phyloP scores from a whole-genome alignment of 2,113 vertebrate species.

The Esox niger region DNA sequence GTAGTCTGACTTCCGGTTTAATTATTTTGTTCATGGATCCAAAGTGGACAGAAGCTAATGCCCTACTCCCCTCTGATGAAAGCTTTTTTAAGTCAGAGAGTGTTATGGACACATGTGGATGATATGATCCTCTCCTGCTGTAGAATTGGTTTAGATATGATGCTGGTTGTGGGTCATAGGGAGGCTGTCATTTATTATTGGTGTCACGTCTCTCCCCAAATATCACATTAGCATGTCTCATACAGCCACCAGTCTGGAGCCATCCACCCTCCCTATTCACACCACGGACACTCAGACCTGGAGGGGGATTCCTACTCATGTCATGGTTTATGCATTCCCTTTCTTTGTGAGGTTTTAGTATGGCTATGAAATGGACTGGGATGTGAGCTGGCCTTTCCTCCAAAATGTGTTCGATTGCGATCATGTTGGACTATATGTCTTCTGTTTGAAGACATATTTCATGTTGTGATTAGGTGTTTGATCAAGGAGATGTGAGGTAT shows the following conservation, averaged over 20 bases:
- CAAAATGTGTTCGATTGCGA: not conserved
- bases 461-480: too few relatives aligned
- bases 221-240: slow-evolving; percentile 72
- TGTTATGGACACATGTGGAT: slow-evolving; percentile 6
- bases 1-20: too few relatives aligned
- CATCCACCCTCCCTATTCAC: not conserved
- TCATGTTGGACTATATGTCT: not conserved
- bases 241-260: too few relatives aligned
- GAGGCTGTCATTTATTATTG: not conserved
- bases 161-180: slow-evolving; percentile 24
- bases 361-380: slow-evolving; percentile 18
- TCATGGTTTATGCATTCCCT: slow-evolving; percentile 54
- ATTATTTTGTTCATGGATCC: too few relatives aligned
- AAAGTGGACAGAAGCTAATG: too few relatives aligned
- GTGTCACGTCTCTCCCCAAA: slow-evolving; percentile 60
- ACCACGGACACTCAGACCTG: slow-evolving; percentile 27
- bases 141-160: slow-evolving; percentile 28
- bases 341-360: slow-evolving; percentile 20
- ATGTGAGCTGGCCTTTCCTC: not conserved
- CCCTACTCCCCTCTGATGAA: not conserved
- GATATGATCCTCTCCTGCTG: slow-evolving; percentile 14
- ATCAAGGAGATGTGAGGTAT: not conserved
- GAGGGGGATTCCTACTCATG: slow-evolving; percentile 1
- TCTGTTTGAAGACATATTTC: slow-evolving; percentile 19
- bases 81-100: slow-evolving; percentile 12